A percentile compares a stretch with the other conserved stretches of the same genome.
Evolutionary conservation across 2,888 invertebrate genomes (phyloP).

Genomic region (Harpalus rufipes): DNA sequence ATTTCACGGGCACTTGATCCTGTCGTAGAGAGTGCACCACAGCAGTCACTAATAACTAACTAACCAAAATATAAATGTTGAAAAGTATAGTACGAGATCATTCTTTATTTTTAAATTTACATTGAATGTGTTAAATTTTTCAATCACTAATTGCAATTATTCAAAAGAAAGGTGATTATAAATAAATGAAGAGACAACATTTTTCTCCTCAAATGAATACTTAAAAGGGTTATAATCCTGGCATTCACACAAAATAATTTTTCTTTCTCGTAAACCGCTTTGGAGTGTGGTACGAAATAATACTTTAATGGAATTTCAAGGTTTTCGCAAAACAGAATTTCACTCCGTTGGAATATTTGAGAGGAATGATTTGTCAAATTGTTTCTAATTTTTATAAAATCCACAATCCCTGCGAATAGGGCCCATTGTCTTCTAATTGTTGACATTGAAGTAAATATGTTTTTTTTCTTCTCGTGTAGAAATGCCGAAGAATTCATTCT

Average conservation of each 20-base stretch:
- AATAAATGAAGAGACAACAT: background rate
- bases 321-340: slow-evolving; percentile 3
- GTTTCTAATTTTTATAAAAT: background rate
- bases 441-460: background rate
- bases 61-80: too few species aligned
- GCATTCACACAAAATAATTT: slow-evolving; percentile 17
- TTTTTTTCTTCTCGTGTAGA: slow-evolving; percentile 2
- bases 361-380: background rate
- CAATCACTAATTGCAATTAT: background rate
- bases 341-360: background rate
- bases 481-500: background rate
- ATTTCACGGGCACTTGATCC: too few species aligned
- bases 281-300: slow-evolving; percentile 1
- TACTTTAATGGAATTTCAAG: slow-evolving; percentile 27
- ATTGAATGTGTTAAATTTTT: background rate
- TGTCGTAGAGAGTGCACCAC: too few species aligned
- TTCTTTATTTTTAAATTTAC: too few species aligned
- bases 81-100: too few species aligned
- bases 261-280: slow-evolving; percentile 20
- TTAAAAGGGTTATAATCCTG: slow-evolving; percentile 27
- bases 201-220: background rate
- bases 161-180: background rate
- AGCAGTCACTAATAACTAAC: too few species aligned
- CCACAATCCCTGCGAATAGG: background rate
- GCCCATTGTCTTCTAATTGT: background rate